These are phyloP conservation scores for Clivina fossor DNA, from an alignment of 2,888 invertebrate species.

Conservation along the genomic window DNA sequence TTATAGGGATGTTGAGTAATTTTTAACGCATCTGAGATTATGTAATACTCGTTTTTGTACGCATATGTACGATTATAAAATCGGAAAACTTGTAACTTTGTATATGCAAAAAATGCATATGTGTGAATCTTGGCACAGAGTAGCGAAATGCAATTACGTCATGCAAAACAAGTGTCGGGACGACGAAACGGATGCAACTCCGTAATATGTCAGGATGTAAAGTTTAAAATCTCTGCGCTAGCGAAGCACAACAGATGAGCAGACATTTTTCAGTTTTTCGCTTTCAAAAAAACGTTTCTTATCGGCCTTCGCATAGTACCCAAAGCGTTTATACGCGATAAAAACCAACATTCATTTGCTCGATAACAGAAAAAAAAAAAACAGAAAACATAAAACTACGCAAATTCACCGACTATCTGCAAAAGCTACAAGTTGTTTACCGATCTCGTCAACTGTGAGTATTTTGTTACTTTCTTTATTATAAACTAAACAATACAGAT, in stretches of 20 bases:
- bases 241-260: constrained; percentile 4
- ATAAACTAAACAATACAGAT: no score
- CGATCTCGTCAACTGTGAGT: no score
- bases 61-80: constrained; percentile 25
- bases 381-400: no score
- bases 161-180: constrained; percentile 17
- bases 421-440: no score
- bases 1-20: constrained; percentile 28
- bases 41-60: constrained; percentile 13
- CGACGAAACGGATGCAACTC: constrained; percentile 24
- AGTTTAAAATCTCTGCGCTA: constrained; percentile 1
- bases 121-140: constrained; percentile 24
- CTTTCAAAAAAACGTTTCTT: no score
- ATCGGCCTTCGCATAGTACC: no score
- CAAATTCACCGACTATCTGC: no score
- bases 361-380: neutral
- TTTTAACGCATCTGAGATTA: constrained; percentile 15
- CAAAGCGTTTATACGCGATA: neutral
- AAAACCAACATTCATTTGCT: neutral
- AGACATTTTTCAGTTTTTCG: no score
- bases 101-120: constrained; percentile 20
- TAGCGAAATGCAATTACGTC: constrained; percentile 10
- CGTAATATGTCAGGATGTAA: constrained; percentile 13
- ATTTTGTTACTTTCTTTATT: no score
- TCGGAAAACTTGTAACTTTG: constrained; percentile 1